Base-by-base conservation (phyloP, 1,140 invertebrate species). In the Chymomyza costata region DNA sequence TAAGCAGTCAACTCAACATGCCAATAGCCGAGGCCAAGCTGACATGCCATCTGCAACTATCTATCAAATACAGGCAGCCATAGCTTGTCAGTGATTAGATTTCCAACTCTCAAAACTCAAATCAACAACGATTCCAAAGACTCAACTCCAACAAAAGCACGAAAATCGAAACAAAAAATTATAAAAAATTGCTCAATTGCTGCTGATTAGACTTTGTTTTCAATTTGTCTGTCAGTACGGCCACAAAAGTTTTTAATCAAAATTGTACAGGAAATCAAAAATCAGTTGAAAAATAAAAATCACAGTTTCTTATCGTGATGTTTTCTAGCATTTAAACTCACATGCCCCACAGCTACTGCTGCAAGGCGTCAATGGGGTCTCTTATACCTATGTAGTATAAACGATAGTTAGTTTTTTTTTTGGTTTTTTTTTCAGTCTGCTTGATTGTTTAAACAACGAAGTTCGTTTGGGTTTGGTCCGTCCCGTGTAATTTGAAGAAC, bases 251-350 rank as follows among this genome's bases (percentile, higher is more conserved):
- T 80, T 80, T 80, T 81, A 80, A 80, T 80, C 73, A 80, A 80
- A 80, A 80, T 80, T 80, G 74, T 80, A 80, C 73, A 80, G 73
- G 73, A 80, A 80, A 80, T 80, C 73, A 80, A 80, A 80, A 80
- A 80, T 81, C 74, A 81, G 64, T 80, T 80, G 59, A 68, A 80
- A 78, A 80, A 80, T 80, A 80, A 80, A 80, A 80, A 80, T 80
- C 73, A 80, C 73, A 80, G 73, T 80, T 80, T 80, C 73, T 80
- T 80, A 80, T 80, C 73, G 40, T 47, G 74, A 80, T 80, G 73
- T 66, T 78, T 54, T 70, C 35, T 50, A 73, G 60, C 68, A 37
- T 53, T 49, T 76, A 76, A 80, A 73, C 71, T 63, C 66, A 78
- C 49, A 46, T 47, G 48, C 64, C 70, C 55, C 40, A n/a, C 25